These are phyloP conservation scores for Rhabditoides inermis DNA, from an alignment of 2,888 invertebrate genomes.

Conservation along the genomic window DNA sequence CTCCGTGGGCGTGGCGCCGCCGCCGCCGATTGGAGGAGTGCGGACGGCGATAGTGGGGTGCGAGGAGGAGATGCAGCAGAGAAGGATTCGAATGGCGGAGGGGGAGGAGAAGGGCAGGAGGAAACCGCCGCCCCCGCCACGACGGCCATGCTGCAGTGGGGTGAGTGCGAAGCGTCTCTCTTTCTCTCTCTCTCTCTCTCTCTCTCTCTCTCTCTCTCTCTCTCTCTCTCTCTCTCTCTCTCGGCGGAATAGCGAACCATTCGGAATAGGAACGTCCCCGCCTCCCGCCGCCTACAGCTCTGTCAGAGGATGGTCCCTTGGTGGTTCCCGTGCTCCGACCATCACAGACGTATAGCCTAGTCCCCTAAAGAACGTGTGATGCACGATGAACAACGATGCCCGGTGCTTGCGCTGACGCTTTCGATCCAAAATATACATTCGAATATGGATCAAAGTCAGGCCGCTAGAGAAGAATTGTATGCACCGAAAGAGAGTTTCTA, in stretches of 20 bases:
- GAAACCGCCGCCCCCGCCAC: slow-evolving; percentile 29
- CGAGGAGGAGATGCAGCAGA: not conserved
- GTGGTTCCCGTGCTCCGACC: slow-evolving; percentile 34
- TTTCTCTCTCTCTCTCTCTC: not conserved
- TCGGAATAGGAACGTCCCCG: too few relatives aligned
- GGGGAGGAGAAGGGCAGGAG: not conserved
- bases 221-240: slow-evolving; percentile 11
- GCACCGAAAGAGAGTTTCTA: too few relatives aligned
- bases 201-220: slow-evolving; percentile 1
- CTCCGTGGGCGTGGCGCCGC: too few relatives aligned
- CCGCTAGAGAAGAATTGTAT: too few relatives aligned
- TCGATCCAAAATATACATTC: too few relatives aligned
- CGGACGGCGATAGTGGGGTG: not conserved
- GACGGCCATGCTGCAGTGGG: slow-evolving; percentile 30
- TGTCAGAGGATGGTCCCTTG: slow-evolving; percentile 31
- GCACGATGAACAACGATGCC: too few relatives aligned
- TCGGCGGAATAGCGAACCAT: too few relatives aligned
- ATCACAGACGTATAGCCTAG: slow-evolving; percentile 40
- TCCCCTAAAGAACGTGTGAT: too few relatives aligned
- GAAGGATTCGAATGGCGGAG: not conserved
- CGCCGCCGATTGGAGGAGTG: too few relatives aligned
- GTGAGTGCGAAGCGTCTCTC: slow-evolving; percentile 10
- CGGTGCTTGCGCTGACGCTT: too few relatives aligned
- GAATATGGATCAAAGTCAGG: too few relatives aligned
- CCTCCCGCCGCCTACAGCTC: slow-evolving; percentile 31